Evolutionary conservation across 2,888 invertebrate species (phyloP).

Genomic region (Imbricaverruca yamaguchii): DNA sequence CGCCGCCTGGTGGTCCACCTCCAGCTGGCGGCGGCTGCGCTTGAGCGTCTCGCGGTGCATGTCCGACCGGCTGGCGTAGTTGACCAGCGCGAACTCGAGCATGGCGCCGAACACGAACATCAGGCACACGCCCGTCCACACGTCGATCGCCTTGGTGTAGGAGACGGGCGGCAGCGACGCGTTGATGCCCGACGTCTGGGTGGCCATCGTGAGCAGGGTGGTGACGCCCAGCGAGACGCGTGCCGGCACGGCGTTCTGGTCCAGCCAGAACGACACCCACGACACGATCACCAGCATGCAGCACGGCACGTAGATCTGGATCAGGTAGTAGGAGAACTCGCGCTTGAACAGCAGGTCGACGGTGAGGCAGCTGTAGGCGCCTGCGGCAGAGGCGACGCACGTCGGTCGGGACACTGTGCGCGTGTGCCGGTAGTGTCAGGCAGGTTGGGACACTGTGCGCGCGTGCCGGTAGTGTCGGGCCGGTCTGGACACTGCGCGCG

Average conservation of each 20-base stretch:
- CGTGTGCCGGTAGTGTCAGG: too few species aligned
- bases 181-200: slow-evolving; percentile 45
- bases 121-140: slow-evolving; percentile 87
- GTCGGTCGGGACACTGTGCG: too few species aligned
- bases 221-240: slow-evolving; percentile 45
- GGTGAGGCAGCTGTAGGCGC: slow-evolving; percentile 47
- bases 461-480: too few species aligned
- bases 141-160: slow-evolving; percentile 73
- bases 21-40: slow-evolving; percentile 37
- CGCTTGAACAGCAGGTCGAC: slow-evolving; percentile 47
- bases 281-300: slow-evolving; percentile 44
- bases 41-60: slow-evolving; percentile 51
- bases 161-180: slow-evolving; percentile 47
- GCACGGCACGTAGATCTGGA: slow-evolving; percentile 50
- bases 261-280: slow-evolving; percentile 43
- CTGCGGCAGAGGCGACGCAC: slow-evolving; percentile 37
- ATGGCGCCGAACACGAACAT: slow-evolving; percentile 97
- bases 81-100: slow-evolving; percentile 94
- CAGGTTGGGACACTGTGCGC: too few species aligned
- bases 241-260: slow-evolving; percentile 42
- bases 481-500: too few species aligned
- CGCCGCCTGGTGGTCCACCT: slow-evolving; percentile 37
- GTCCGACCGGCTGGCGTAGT: slow-evolving; percentile 92
- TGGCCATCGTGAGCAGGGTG: slow-evolving; percentile 48
- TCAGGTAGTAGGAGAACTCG: slow-evolving; percentile 49